phyloP scores from a whole-genome alignment of 1,140 invertebrate species.

The Scylla paramamosain region DNA sequence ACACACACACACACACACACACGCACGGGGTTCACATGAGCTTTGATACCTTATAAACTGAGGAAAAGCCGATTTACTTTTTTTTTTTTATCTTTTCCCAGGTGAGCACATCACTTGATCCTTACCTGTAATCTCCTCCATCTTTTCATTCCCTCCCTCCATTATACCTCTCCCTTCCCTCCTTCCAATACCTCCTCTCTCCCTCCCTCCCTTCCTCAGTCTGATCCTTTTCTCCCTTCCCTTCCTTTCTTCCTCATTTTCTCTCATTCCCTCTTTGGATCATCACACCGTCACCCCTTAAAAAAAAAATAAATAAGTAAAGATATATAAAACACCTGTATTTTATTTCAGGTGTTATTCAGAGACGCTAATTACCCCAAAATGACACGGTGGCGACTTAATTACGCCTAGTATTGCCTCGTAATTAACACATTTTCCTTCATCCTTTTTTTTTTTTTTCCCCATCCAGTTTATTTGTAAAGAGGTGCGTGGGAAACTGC shows the following conservation, averaged over 20 bases:
- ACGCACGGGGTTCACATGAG: not conserved
- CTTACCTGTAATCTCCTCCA: not conserved
- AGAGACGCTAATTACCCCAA: not conserved
- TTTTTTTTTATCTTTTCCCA: too few species aligned
- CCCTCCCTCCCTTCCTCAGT: too few species aligned
- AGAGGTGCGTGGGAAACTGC: not conserved
- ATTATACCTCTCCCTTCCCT: not conserved
- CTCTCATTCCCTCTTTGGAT: not conserved
- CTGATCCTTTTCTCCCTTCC: too few species aligned
- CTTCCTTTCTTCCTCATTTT: not conserved
- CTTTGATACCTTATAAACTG: too few species aligned
- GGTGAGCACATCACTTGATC: too few species aligned
- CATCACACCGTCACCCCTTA: not conserved
- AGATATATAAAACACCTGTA: not conserved
- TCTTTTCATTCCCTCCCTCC: not conserved
- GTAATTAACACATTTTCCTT: constrained; percentile 15
- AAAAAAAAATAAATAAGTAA: not conserved
- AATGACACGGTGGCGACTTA: not conserved
- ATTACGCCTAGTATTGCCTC: not conserved
- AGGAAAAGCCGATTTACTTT: too few species aligned
- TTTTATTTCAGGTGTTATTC: not conserved
- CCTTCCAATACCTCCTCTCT: too few species aligned
- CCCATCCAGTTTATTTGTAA: not conserved
- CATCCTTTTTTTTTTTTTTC: too few species aligned
- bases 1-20: not conserved